Evolutionary conservation across 2,797 vertebrate genomes (phyloP).

Genomic region (Lithobates sylvaticus): DNA sequence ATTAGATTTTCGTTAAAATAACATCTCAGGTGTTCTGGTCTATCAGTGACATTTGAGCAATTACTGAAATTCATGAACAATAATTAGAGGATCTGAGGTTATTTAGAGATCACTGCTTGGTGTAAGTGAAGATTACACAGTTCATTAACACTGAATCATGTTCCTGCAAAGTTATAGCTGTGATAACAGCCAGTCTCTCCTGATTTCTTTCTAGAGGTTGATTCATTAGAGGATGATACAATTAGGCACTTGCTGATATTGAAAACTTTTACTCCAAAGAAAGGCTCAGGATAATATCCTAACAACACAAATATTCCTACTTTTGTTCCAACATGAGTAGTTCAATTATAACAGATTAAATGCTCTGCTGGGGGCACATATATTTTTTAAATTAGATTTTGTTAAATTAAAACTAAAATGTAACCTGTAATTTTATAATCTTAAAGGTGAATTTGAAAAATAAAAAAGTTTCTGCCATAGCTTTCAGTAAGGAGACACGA

Average conservation of each 20-base stretch:
- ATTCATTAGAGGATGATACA: not conserved
- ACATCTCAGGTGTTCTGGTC: not conserved
- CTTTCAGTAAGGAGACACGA: no score
- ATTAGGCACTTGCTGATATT: not conserved
- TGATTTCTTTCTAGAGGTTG: not conserved
- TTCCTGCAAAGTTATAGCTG: constrained; percentile 33
- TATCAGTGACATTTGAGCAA: constrained; percentile 6
- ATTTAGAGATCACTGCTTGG: constrained; percentile 37
- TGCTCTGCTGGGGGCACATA: no score
- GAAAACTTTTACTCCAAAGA: no score
- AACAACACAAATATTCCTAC: no score
- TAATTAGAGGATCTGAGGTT: constrained; percentile 7
- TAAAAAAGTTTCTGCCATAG: no score
- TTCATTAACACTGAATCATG: constrained; percentile 29
- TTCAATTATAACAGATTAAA: no score
- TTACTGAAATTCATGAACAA: constrained; percentile 12
- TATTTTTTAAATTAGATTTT: no score
- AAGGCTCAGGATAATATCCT: no score
- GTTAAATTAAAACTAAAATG: no score
- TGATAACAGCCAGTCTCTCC: constrained; percentile 7
- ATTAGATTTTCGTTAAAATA: constrained; percentile 13
- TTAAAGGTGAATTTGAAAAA: no score
- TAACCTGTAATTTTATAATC: no score
- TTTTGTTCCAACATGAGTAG: no score
- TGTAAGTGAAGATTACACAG: constrained; percentile 23